Base-by-base conservation (phyloP, 2,888 invertebrate genomes). In the Mythimna vitellina region DNA sequence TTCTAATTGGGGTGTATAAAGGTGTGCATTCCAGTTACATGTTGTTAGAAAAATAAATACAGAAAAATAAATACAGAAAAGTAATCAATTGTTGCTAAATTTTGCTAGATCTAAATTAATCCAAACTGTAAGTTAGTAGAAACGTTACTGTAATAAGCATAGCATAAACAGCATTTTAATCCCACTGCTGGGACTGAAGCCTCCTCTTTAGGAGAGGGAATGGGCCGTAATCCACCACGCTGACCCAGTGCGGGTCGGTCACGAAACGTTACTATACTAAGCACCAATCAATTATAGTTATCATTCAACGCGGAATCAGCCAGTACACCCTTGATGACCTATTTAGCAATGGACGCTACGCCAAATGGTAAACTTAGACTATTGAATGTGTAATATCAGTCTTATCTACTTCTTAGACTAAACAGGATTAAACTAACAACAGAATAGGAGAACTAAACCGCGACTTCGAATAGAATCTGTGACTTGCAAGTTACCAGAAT, bases 321-420 rank as follows among this genome's bases (percentile, higher is more conserved):
- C 5, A n/a, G 1, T 9, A 49, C 7, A 54, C 17, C 29, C 53
- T 60, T 60, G n/a, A 77, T 67, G 49, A 54, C 60, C 29, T 62
- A 49, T 62, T 58, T 54, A 63, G 38, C 25, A 38, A 49, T 58
- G n/a, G 14, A 12, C 32, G 17, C 29, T 68, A 56, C 49, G 32
- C 62, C 57, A 25, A 42, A 68, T 53, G 49, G 53, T 54, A 65
- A 77, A 73, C 57, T 65, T 54, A 42, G 69, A 32, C 9, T 54
- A 54, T 54, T 58, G 22, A 42, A 61, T 4, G 6, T 29, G 38
- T 49, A 54, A 51, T 20, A 65, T 62, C 53, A 56, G 42, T 20
- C 20, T 42, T 38, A 64, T 61, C 57, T 32, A 49, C 6, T 12
- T 25, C 20, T 38, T 35, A 67, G 22, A n/a, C n/a, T 69, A 49